Percentiles rank a stretch among this genome's conserved stretches.
These are phyloP conservation scores for Empis stercorea DNA, from an alignment of 2,888 invertebrate species.

Conservation along the genomic window DNA sequence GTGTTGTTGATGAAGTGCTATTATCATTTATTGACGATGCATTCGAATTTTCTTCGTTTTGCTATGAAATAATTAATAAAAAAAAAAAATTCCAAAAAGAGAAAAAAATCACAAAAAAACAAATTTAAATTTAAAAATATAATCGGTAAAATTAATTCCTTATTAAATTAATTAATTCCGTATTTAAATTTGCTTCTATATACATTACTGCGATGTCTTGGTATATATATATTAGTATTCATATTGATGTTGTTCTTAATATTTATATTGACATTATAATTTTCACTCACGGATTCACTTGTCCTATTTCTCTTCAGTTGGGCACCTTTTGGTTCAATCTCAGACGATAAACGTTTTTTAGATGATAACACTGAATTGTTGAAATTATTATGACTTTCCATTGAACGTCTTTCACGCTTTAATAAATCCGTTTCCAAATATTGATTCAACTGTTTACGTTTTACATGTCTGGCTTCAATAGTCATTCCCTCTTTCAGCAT, in stretches of 20 bases:
- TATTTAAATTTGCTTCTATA: neutral
- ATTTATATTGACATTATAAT: no score
- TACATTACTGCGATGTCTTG: neutral
- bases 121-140: constrained; percentile 1
- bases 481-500: constrained; percentile 61
- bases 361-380: constrained; percentile 29
- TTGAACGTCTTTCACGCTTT: constrained; percentile 57
- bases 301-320: constrained; percentile 19
- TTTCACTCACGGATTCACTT: constrained; percentile 30
- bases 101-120: neutral
- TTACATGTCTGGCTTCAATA: constrained; percentile 78
- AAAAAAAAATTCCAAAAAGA: neutral
- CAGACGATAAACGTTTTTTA: constrained; percentile 33
- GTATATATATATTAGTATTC: no score
- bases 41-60: constrained; percentile 33
- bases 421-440: constrained; percentile 58
- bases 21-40: constrained; percentile 25
- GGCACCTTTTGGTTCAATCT: constrained; percentile 23
- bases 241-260: no score
- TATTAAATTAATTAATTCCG: no score
- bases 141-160: neutral
- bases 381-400: constrained; percentile 35
- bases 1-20: constrained; percentile 23
- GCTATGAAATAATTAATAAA: constrained; percentile 11
- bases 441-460: constrained; percentile 60